Percentiles rank a stretch among this genome's conserved stretches.
Conservation (phyloP, 2,113 vertebrate species). For the Thymallus thymallus region DNA sequence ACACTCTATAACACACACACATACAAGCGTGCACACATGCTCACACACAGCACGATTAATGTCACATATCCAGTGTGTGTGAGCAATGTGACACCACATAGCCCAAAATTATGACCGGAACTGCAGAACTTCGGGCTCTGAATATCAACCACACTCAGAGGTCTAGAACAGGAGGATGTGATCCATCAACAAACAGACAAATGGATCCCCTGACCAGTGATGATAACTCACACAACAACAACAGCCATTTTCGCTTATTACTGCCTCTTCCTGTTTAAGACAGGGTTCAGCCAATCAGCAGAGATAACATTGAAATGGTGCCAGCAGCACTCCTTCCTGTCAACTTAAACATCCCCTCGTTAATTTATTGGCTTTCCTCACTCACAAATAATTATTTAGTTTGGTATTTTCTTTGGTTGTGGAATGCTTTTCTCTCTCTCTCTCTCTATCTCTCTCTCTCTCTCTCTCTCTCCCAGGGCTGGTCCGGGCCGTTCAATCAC, state of each 20-base stretch:
- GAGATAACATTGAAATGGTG: conserved; percentile 45
- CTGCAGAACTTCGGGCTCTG: conserved; percentile 28
- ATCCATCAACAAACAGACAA: conserved; percentile 66
- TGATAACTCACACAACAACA: conserved; percentile 37
- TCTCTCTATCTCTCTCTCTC: not conserved
- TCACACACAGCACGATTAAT: conserved; percentile 11
- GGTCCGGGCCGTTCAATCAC: no score
- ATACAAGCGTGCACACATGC: conserved; percentile 5
- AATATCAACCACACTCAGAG: no score
- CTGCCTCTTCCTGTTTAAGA: conserved; percentile 61
- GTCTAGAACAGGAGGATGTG: conserved; percentile 54
- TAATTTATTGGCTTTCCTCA: conserved; percentile 51
- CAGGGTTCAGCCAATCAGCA: conserved; percentile 47
- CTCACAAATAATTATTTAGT: not conserved
- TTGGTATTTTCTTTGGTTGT: no score
- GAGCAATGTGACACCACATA: not conserved
- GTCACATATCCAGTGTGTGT: not conserved
- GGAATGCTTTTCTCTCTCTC: not conserved
- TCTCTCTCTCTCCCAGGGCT: no score
- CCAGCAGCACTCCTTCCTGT: conserved; percentile 61
- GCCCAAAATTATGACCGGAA: conserved; percentile 46
- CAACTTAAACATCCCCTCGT: conserved; percentile 55
- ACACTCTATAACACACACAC: not conserved
- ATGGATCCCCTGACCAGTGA: conserved; percentile 49
- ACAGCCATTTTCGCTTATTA: conserved; percentile 40